Evolutionary conservation across 2,888 invertebrate genomes (phyloP), one percentile per base, ranked within the genome.

Genomic region (Conus canariensis): DNA sequence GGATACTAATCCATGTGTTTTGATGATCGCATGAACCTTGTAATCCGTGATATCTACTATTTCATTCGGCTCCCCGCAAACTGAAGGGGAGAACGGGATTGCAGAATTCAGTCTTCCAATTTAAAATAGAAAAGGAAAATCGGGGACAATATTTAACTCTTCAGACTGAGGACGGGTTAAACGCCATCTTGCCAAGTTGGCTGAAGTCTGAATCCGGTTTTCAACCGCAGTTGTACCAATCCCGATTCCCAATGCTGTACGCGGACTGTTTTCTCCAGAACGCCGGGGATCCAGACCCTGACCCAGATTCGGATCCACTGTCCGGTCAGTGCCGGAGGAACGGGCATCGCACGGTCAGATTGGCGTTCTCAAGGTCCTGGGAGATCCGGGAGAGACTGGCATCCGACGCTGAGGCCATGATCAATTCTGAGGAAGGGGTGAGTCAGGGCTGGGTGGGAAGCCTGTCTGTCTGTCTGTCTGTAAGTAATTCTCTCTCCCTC

Each of bases 401-500:
- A 14, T 16, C 45, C 45, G 45, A 30, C 6, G 6, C 80, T 10
- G 10, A 10, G 10, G 74, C 22, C n/a, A n/a, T 74, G 74, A 74
- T 74, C 74, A 74, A 74, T 19, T n/a, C 74, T 25, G 22, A 10
- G 22, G 74, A 74, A n/a, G 80, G 14, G 80, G 45, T 80, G 4
- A 80, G 30, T 16, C n/a, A 74, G 70, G 70, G 19, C 22, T 19
- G 8, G 80, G 30, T 30, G 30, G 80, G 30, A 22, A 45, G 45
- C 45, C 45, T 80, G 80, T 80, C 45, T 80, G 80, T 80, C 45
- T 80, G 80, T 80, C 45, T 14, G 80, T 80, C 45, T 30, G 80
- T 80, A 45, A 12, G 80, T 16, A 45, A 3, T 30, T 30, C 45
- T 30, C 45, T 80, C 45, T 58, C 58, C 58, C 22, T n/a, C 58